These are phyloP conservation scores for Chrysomela aeneicollis DNA, from an alignment of 2,888 invertebrate genomes.

Conservation along the genomic window DNA sequence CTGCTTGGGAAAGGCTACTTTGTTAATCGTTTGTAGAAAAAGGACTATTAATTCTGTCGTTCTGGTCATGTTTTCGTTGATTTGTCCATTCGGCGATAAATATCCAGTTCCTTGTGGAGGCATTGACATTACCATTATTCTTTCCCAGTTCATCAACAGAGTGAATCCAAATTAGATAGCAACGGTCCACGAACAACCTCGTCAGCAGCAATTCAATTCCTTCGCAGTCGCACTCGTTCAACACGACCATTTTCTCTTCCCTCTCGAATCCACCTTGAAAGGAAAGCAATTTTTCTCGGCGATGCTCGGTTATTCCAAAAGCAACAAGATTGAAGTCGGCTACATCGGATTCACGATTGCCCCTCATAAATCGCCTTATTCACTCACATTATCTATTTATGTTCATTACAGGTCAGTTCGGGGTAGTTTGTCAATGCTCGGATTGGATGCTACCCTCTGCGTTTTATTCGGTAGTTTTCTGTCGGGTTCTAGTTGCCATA, in stretches of 20 bases:
- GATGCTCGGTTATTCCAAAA: constrained; percentile 8
- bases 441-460: constrained; percentile 22
- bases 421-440: constrained; percentile 50
- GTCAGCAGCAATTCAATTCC: neutral
- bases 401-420: constrained; percentile 51
- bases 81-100: too few species aligned
- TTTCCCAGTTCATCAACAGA: neutral
- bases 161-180: neutral
- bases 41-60: too few species aligned
- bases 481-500: neutral
- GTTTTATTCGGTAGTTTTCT: constrained; percentile 19
- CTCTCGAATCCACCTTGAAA: neutral
- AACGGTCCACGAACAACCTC: neutral
- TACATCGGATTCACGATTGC: constrained; percentile 46
- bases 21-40: too few species aligned
- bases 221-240: constrained; percentile 1
- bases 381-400: constrained; percentile 55
- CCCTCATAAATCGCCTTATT: constrained; percentile 55
- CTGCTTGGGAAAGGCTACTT: too few species aligned
- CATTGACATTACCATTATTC: neutral
- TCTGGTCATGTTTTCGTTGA: too few species aligned
- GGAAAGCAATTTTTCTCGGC: constrained; percentile 5
- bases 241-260: constrained; percentile 13
- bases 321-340: constrained; percentile 46
- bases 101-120: too few species aligned